phyloP scores from a whole-genome alignment of 2,797 vertebrate genomes.

The Euthynnus affinis region DNA sequence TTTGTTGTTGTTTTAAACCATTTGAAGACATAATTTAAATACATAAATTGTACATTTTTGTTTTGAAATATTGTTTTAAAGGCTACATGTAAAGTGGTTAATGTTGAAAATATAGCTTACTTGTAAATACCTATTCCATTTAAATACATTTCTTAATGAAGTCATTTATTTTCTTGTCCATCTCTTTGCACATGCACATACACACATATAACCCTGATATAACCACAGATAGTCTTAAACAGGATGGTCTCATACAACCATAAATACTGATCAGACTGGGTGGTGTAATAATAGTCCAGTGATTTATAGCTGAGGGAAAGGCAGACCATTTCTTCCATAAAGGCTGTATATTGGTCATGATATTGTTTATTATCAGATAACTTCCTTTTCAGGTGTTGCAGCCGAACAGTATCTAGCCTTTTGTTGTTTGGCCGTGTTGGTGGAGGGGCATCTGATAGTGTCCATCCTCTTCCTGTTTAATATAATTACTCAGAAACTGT shows the following conservation, averaged over 20 bases:
- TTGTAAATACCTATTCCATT: background rate
- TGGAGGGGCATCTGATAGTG: no score
- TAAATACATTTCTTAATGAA: background rate
- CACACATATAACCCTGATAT: background rate
- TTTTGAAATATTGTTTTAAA: background rate
- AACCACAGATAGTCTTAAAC: background rate
- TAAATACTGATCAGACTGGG: constrained; percentile 12
- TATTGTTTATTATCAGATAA: no score
- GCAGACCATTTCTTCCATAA: no score
- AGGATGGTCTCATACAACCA: background rate
- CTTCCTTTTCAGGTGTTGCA: no score
- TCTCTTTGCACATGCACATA: background rate
- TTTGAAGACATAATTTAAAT: no score
- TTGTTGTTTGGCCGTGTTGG: no score
- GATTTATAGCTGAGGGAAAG: constrained; percentile 18
- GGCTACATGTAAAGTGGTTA: background rate
- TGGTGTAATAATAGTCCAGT: constrained; percentile 44
- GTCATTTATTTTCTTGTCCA: background rate
- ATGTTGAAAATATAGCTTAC: background rate
- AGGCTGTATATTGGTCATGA: no score
- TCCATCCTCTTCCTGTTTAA: no score
- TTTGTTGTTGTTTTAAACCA: background rate
- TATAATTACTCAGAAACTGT: no score
- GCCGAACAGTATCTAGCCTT: no score
- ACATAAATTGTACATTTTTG: no score